phyloP scores from a whole-genome alignment of 2,888 invertebrate species.

The Nephrotoma flavescens region DNA sequence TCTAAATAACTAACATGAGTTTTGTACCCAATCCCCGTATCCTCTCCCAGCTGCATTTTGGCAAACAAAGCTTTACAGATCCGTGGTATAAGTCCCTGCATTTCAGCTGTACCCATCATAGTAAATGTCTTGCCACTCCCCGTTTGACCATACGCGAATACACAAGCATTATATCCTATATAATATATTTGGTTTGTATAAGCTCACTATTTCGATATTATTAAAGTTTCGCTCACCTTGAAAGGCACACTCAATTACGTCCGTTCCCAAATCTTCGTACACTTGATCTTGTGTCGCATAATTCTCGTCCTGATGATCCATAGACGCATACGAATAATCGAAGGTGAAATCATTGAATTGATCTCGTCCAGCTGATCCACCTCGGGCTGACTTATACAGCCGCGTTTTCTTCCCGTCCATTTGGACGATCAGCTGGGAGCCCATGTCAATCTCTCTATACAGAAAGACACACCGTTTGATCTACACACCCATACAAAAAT shows the following conservation, averaged over 20 bases:
- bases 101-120: constrained; percentile 73
- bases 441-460: constrained; percentile 67
- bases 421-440: constrained; percentile 66
- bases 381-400: constrained; percentile 50
- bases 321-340: constrained; percentile 83
- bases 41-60: constrained; percentile 66
- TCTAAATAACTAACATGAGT: constrained; percentile 78
- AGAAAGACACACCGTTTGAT: constrained; percentile 14
- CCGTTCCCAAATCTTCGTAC: constrained; percentile 53
- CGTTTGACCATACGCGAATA: constrained; percentile 84
- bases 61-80: constrained; percentile 74
- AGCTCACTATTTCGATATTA: not conserved
- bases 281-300: constrained; percentile 74
- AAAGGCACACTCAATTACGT: constrained; percentile 60
- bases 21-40: constrained; percentile 67
- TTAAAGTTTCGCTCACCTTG: constrained; percentile 37
- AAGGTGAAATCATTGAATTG: constrained; percentile 76
- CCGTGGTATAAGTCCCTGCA: constrained; percentile 70
- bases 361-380: constrained; percentile 34
- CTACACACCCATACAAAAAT: constrained; percentile 7
- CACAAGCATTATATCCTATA: constrained; percentile 65
- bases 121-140: constrained; percentile 85
- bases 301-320: constrained; percentile 47
- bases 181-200: not conserved
- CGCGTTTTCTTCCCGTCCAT: constrained; percentile 75